Percentiles rank a stretch among this genome's conserved stretches.
Conservation (phyloP, 2,113 vertebrate genomes). For the Platysternon megacephalum region DNA sequence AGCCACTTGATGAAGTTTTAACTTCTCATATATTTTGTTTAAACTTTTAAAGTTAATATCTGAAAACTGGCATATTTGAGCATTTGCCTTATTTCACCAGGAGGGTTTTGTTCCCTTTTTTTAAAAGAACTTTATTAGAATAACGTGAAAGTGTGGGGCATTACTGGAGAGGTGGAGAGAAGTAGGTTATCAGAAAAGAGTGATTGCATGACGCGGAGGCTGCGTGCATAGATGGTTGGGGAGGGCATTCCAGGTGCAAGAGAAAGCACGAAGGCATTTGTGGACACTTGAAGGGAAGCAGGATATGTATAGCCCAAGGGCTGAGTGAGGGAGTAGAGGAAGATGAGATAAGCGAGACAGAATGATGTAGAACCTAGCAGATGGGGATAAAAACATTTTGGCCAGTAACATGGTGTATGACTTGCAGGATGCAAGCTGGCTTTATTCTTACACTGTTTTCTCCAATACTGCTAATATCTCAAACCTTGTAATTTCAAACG, state of each 20-base stretch:
- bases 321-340: not conserved
- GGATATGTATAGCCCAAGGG: not conserved
- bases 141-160: not conserved
- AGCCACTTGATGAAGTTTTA: not conserved
- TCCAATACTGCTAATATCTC: conserved; percentile 5
- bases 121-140: not conserved
- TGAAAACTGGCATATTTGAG: not conserved
- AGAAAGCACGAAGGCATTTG: not conserved
- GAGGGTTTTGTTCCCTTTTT: not conserved
- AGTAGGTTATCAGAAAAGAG: not conserved
- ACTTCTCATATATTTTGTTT: no score
- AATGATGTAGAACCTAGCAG: not conserved
- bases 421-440: not conserved
- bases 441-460: not conserved
- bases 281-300: not conserved
- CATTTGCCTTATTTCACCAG: not conserved
- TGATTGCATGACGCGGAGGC: not conserved
- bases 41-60: not conserved
- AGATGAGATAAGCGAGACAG: not conserved
- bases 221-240: not conserved
- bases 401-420: not conserved
- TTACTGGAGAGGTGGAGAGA: not conserved
- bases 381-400: not conserved
- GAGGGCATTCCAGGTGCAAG: not conserved
- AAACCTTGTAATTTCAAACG: not conserved